phyloP scores from a whole-genome alignment of 2,113 vertebrate genomes.

The Cyrtonyx montezumae region DNA sequence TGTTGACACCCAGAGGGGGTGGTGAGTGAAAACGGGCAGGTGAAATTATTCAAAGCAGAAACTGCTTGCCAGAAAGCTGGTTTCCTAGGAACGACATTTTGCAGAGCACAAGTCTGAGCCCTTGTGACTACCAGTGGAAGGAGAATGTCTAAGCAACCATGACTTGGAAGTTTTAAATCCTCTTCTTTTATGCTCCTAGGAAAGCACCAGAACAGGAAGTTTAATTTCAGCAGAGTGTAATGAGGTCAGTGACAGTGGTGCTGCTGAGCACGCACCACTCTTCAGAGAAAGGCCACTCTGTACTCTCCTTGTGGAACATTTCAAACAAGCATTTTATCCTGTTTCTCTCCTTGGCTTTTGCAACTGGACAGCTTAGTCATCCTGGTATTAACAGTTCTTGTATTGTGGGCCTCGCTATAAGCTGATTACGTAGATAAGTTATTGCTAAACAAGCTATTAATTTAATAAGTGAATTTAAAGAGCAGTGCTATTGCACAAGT shows the following conservation, averaged over 20 bases:
- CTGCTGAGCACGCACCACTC: neutral
- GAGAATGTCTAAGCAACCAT: neutral
- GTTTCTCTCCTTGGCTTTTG: slow-evolving; percentile 34
- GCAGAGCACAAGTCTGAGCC: neutral
- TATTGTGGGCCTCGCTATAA: neutral
- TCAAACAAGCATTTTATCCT: slow-evolving; percentile 35
- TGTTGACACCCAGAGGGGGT: neutral
- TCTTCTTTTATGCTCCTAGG: neutral
- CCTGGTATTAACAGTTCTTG: slow-evolving; percentile 28
- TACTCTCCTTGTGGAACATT: slow-evolving; percentile 28
- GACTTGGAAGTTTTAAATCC: neutral
- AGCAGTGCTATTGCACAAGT: neutral
- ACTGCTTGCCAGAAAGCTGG: neutral
- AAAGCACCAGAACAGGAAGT: slow-evolving; percentile 16
- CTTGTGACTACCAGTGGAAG: neutral
- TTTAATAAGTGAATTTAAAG: slow-evolving; percentile 7
- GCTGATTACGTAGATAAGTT: neutral
- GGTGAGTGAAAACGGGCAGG: neutral
- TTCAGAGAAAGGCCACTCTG: slow-evolving; percentile 40
- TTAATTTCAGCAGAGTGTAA: slow-evolving; percentile 28
- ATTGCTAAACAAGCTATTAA: slow-evolving; percentile 39
- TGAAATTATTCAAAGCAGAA: neutral
- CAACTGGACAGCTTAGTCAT: slow-evolving; percentile 4
- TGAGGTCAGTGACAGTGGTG: slow-evolving; percentile 36
- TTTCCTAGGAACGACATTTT: neutral